Conservation (phyloP, 2,888 invertebrate genomes). For the Julus scanicus region DNA sequence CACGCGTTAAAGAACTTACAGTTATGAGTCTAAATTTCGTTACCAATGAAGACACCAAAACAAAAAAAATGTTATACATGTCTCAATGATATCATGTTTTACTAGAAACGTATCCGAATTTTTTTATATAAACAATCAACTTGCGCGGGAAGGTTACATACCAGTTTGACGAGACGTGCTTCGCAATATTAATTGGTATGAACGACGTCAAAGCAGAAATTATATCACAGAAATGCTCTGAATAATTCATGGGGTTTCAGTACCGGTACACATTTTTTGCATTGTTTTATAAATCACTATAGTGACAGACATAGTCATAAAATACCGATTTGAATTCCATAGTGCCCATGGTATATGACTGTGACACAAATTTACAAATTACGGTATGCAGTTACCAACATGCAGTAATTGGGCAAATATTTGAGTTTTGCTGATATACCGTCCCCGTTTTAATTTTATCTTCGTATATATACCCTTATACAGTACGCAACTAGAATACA, state of each 20-base stretch:
- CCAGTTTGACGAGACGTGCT: slow-evolving; percentile 18
- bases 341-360: background rate
- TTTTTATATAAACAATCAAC: background rate
- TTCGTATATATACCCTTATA: no score
- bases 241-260: slow-evolving; percentile 12
- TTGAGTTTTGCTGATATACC: no score
- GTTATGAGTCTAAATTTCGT: background rate
- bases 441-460: no score
- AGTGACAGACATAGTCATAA: background rate
- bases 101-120: background rate
- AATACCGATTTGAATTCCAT: background rate
- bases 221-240: slow-evolving; percentile 10
- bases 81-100: slow-evolving; percentile 17
- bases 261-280: slow-evolving; percentile 34
- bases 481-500: no score
- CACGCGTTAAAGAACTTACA: background rate
- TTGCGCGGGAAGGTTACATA: slow-evolving; percentile 28
- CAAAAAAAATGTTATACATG: background rate
- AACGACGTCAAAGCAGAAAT: slow-evolving; percentile 40
- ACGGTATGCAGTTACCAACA: background rate
- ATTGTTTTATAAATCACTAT: background rate
- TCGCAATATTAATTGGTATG: background rate
- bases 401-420: no score
- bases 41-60: background rate
- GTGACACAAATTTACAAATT: background rate